A percentile compares a stretch with the other conserved stretches of the same genome.
These are phyloP conservation scores for Odobenus rosmarus DNA, from an alignment of 2,113 vertebrate genomes.

Conservation along the genomic window DNA sequence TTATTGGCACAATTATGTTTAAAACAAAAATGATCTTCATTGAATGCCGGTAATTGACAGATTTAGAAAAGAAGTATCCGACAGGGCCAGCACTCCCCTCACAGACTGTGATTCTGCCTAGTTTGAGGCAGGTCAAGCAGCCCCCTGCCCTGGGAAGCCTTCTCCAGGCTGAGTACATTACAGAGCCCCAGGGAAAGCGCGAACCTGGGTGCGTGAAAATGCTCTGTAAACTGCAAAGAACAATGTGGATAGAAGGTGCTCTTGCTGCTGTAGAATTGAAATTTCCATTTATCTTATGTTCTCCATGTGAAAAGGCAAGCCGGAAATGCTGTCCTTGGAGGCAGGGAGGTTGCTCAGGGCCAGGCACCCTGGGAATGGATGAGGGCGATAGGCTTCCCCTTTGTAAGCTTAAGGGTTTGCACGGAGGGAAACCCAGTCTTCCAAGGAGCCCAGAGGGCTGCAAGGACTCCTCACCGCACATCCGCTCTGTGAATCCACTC, in stretches of 20 bases:
- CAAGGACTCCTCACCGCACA: background rate
- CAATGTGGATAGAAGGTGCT: accelerated
- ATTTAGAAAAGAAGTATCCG: background rate
- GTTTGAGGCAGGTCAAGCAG: background rate
- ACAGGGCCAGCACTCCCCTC: background rate
- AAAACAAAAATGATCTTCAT: background rate
- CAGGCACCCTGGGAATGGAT: accelerated
- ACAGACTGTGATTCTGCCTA: background rate
- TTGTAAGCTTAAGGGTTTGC: background rate
- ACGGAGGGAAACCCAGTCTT: background rate
- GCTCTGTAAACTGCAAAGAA: background rate
- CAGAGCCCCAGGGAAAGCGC: background rate
- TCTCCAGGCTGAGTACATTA: background rate
- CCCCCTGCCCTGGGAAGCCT: background rate
- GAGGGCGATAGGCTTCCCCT: no score
- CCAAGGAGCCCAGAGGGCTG: background rate
- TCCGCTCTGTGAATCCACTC: background rate
- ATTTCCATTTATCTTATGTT: background rate
- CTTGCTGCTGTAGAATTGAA: no score
- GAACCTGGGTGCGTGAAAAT: accelerated
- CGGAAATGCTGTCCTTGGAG: background rate
- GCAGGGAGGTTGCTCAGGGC: background rate
- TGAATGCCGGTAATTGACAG: background rate
- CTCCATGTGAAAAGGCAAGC: background rate
- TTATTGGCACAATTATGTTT: background rate